Percentiles rank a stretch among this genome's conserved stretches.
Conservation (phyloP, 2,113 vertebrate genomes). For the Lathamus discolor region DNA sequence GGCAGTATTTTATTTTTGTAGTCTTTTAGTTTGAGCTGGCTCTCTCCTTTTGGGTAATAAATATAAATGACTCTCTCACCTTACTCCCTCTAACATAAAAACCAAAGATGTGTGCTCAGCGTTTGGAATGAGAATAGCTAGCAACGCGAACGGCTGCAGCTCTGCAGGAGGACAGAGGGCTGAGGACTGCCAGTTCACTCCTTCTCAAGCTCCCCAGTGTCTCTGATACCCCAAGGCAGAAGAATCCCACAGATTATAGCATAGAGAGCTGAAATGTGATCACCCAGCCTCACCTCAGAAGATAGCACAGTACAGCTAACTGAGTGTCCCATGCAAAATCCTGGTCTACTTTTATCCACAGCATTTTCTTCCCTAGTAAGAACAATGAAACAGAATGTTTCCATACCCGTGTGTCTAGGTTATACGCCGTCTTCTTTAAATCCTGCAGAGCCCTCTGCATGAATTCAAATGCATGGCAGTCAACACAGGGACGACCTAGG, state of each 20-base stretch:
- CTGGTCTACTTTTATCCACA: not conserved
- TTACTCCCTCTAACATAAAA: not conserved
- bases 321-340: not conserved
- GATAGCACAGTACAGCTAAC: not conserved
- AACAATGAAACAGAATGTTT: not conserved
- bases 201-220: not conserved
- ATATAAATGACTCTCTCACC: not conserved
- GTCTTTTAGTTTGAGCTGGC: not conserved
- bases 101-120: not conserved
- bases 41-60: not conserved
- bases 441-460: constrained; percentile 98
- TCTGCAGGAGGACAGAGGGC: not conserved
- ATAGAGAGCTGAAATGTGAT: not conserved
- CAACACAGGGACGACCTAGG: constrained; percentile 93
- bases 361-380: not conserved
- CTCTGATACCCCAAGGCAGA: not conserved
- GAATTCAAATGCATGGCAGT: constrained; percentile 97
- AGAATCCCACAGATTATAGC: not conserved
- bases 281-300: not conserved
- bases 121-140: not conserved
- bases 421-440: constrained; percentile 92
- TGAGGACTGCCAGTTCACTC: not conserved
- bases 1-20: not conserved
- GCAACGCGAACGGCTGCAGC: not conserved
- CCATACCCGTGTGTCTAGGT: constrained; percentile 90